A percentile compares a stretch with the other conserved stretches of the same genome.
Conservation (phyloP, 1,140 invertebrate genomes). For the Batillaria attramentaria region DNA sequence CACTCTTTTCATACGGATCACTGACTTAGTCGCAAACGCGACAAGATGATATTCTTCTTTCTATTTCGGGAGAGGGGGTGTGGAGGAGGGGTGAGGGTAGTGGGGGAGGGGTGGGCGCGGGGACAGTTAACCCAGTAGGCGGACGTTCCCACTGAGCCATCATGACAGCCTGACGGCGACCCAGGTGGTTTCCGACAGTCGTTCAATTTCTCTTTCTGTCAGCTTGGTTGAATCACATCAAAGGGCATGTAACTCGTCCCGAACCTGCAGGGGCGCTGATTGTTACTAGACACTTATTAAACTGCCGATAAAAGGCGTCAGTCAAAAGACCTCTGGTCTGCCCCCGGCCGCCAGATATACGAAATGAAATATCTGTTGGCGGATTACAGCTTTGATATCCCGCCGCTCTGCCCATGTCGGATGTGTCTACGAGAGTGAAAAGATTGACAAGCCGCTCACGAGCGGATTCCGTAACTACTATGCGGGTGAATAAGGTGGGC, state of each 20-base stretch:
- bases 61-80: too few species aligned
- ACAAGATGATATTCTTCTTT: neutral
- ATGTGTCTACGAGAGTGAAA: neutral
- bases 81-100: too few species aligned
- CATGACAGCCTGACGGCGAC: neutral
- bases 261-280: neutral
- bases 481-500: too few species aligned
- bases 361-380: slow-evolving; percentile 20
- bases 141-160: neutral
- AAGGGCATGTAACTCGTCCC: slow-evolving; percentile 3
- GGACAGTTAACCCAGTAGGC: too few species aligned
- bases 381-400: slow-evolving; percentile 24
- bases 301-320: neutral
- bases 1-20: too few species aligned
- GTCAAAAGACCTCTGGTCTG: neutral
- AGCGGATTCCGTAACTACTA: neutral
- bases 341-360: neutral
- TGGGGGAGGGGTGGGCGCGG: too few species aligned
- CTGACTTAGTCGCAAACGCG: neutral
- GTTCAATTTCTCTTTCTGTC: slow-evolving; percentile 11
- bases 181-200: slow-evolving; percentile 7
- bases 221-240: neutral
- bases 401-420: neutral
- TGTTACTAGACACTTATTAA: slow-evolving; percentile 21
- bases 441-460: neutral